These are phyloP conservation scores for Agraylea sexmaculata DNA, from an alignment of 1,140 invertebrate genomes.

Conservation along the genomic window DNA sequence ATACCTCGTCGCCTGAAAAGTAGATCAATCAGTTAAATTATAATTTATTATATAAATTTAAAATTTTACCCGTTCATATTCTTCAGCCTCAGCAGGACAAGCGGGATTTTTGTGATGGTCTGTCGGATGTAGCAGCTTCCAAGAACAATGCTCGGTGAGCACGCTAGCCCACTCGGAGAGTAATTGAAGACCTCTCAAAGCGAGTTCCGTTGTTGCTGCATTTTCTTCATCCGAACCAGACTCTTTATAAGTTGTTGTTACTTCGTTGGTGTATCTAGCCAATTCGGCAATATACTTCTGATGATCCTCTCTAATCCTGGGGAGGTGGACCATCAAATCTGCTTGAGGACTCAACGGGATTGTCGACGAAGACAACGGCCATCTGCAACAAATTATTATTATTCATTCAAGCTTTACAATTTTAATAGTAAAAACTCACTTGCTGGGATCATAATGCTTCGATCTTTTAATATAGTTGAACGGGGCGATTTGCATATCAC, in stretches of 20 bases:
- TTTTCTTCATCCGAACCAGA: constrained; percentile 88
- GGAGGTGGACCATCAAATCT: constrained; percentile 91
- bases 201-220: constrained; percentile 82
- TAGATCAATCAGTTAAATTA: constrained; percentile 24
- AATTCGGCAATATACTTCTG: constrained; percentile 96
- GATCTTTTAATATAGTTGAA: constrained; percentile 96
- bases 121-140: constrained; percentile 96
- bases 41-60: constrained; percentile 8
- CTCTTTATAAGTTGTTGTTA: constrained; percentile 88
- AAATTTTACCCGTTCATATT: constrained; percentile 81
- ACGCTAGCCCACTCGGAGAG: constrained; percentile 95
- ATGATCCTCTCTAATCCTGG: constrained; percentile 91
- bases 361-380: constrained; percentile 78
- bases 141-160: constrained; percentile 94
- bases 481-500: constrained; percentile 99
- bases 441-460: constrained; percentile 84
- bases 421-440: constrained; percentile 30
- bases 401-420: not conserved
- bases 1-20: constrained; percentile 74
- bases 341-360: constrained; percentile 80
- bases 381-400: constrained; percentile 45
- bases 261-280: constrained; percentile 89
- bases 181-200: constrained; percentile 82
- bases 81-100: constrained; percentile 95
- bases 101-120: constrained; percentile 93